phyloP scores from a whole-genome alignment of 2,888 invertebrate species.

The Pteria penguin region DNA sequence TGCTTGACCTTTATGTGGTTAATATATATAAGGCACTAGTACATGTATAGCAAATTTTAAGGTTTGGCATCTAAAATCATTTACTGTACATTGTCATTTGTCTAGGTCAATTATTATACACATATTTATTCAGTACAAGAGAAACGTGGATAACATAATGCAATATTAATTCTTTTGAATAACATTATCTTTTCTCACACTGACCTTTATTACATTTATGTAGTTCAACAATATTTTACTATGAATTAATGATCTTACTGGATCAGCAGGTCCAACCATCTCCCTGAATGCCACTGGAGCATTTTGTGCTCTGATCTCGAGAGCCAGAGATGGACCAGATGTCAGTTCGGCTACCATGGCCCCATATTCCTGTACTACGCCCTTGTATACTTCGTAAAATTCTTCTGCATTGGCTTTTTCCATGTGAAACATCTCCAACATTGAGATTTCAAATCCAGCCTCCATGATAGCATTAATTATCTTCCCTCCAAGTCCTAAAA shows the following conservation, averaged over 20 bases:
- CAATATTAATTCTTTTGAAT: too few species aligned
- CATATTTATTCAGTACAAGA: too few species aligned
- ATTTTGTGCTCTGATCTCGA: slow-evolving; percentile 85
- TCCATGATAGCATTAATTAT: slow-evolving; percentile 88
- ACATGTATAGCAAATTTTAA: too few species aligned
- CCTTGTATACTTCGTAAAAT: slow-evolving; percentile 95
- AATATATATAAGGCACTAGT: too few species aligned
- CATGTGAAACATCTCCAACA: slow-evolving; percentile 87
- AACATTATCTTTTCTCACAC: too few species aligned
- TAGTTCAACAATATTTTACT: background rate
- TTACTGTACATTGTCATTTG: too few species aligned
- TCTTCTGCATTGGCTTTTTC: slow-evolving; percentile 92
- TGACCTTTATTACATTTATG: too few species aligned
- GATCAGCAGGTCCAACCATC: slow-evolving; percentile 93
- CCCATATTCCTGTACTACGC: slow-evolving; percentile 82
- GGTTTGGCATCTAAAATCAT: too few species aligned
- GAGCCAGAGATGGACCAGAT: slow-evolving; percentile 91
- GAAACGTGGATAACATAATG: too few species aligned
- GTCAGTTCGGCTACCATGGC: slow-evolving; percentile 90
- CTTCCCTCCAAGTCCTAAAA: slow-evolving; percentile 83
- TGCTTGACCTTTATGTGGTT: too few species aligned
- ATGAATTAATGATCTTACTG: slow-evolving; percentile 84
- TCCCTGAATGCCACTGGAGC: slow-evolving; percentile 86
- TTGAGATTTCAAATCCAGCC: slow-evolving; percentile 89
- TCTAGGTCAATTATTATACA: too few species aligned